phyloP scores from a whole-genome alignment of 2,888 invertebrate species.

The Caenorhabditis wallacei region DNA sequence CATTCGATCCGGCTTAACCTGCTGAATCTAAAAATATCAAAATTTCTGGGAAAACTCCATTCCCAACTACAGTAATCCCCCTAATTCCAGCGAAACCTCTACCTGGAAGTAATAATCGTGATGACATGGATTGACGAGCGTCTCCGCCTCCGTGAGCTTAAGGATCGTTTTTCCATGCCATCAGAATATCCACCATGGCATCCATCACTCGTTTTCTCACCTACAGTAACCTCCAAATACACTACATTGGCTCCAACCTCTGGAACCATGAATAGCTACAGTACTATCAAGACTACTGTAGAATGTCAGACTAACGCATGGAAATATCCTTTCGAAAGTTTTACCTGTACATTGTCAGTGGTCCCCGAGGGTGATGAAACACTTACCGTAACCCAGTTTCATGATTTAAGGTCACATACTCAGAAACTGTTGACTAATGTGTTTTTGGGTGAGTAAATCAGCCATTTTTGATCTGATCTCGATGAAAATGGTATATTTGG shows the following conservation, averaged over 20 bases:
- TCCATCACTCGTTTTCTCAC: conserved; percentile 61
- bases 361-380: conserved; percentile 69
- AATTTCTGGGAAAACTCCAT: too few species aligned
- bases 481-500: background rate
- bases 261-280: conserved; percentile 54
- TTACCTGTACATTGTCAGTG: conserved; percentile 68
- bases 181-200: conserved; percentile 68
- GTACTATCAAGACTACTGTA: conserved; percentile 53
- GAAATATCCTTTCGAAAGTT: conserved; percentile 80
- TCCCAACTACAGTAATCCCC: too few species aligned
- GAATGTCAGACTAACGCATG: conserved; percentile 75
- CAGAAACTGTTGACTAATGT: conserved; percentile 64
- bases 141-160: conserved; percentile 78
- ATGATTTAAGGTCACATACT: conserved; percentile 70
- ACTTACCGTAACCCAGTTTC: conserved; percentile 68
- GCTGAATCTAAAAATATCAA: too few species aligned
- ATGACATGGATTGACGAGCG: conserved; percentile 80
- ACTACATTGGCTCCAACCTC: conserved; percentile 50
- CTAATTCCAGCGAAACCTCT: conserved; percentile 64
- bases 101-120: conserved; percentile 73
- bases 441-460: conserved; percentile 36
- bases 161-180: conserved; percentile 75
- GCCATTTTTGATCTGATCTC: background rate
- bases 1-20: too few species aligned
- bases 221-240: conserved; percentile 55